Evolutionary conservation across 2,797 vertebrate genomes (phyloP).

Genomic region (Scomberomorus guttatus): DNA sequence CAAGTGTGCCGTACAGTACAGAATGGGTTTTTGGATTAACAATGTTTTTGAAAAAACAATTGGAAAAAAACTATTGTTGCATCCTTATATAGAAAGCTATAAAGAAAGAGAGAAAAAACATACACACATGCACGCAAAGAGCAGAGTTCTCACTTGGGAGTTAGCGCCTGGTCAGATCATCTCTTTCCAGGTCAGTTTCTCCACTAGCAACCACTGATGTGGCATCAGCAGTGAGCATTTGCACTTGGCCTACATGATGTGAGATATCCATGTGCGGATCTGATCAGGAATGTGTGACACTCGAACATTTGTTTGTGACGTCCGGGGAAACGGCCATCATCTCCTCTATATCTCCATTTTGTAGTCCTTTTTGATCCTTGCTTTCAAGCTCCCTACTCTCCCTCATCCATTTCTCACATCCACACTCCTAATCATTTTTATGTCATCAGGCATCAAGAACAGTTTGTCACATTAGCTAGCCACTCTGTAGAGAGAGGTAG

Average conservation of each 20-base stretch:
- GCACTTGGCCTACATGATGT: constrained; percentile 33
- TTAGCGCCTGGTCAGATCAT: constrained; percentile 49
- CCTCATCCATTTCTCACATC: constrained; percentile 11
- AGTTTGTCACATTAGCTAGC: constrained; percentile 68
- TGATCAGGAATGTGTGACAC: constrained; percentile 13
- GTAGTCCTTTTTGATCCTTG: neutral
- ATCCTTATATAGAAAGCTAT: neutral
- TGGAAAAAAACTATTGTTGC: neutral
- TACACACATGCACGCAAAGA: too few relatives aligned
- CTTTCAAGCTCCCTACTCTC: neutral
- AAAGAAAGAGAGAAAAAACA: too few relatives aligned
- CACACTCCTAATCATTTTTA: constrained; percentile 21
- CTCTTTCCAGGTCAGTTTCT: constrained; percentile 70
- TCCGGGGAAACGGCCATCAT: neutral
- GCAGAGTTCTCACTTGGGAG: constrained; percentile 34
- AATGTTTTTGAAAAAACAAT: neutral
- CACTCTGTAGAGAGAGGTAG: constrained; percentile 37
- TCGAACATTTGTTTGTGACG: neutral
- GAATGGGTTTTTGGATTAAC: too few relatives aligned
- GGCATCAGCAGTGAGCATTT: constrained; percentile 52
- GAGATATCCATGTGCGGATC: constrained; percentile 16
- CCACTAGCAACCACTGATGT: constrained; percentile 43
- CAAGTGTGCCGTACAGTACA: too few relatives aligned
- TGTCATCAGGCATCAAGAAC: constrained; percentile 57
- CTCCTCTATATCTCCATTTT: neutral